Evolutionary conservation across 2,888 invertebrate genomes (phyloP).

Genomic region (Plebejus argus): DNA sequence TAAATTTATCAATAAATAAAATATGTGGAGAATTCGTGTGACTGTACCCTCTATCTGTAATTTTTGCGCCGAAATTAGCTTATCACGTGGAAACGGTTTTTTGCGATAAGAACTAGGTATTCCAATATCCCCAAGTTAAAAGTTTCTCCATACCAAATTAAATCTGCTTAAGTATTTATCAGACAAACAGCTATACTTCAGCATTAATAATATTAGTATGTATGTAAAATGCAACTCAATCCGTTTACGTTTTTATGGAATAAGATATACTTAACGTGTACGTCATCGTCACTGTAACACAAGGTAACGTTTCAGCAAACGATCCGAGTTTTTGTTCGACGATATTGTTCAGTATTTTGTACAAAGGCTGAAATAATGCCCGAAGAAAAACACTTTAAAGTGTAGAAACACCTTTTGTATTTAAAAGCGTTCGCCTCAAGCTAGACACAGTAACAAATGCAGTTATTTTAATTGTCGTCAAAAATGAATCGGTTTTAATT

Average conservation of each 20-base stretch:
- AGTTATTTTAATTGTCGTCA: slow-evolving; percentile 16
- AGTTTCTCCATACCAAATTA: too few relatives aligned
- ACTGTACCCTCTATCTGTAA: too few relatives aligned
- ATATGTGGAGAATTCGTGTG: too few relatives aligned
- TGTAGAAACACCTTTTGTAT: slow-evolving; percentile 18
- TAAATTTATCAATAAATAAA: too few relatives aligned
- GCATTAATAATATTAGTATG: too few relatives aligned
- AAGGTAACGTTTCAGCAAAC: neutral
- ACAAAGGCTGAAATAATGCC: slow-evolving; percentile 12
- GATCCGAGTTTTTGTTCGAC: neutral
- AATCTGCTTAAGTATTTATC: too few relatives aligned
- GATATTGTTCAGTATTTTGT: neutral
- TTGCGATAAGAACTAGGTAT: too few relatives aligned
- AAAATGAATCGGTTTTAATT: neutral
- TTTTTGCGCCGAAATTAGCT: too few relatives aligned
- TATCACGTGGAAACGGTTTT: too few relatives aligned
- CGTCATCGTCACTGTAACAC: neutral
- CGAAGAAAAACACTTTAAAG: slow-evolving; percentile 10
- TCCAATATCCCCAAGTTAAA: too few relatives aligned
- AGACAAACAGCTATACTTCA: too few relatives aligned
- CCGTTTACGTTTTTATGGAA: neutral
- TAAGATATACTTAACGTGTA: neutral
- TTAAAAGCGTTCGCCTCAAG: slow-evolving; percentile 13
- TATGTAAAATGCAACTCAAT: neutral
- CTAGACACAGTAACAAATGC: slow-evolving; percentile 5